Percentiles rank a stretch among this genome's conserved stretches.
phyloP scores from a whole-genome alignment of 1,140 invertebrate species.

The Ceratina japonica region DNA sequence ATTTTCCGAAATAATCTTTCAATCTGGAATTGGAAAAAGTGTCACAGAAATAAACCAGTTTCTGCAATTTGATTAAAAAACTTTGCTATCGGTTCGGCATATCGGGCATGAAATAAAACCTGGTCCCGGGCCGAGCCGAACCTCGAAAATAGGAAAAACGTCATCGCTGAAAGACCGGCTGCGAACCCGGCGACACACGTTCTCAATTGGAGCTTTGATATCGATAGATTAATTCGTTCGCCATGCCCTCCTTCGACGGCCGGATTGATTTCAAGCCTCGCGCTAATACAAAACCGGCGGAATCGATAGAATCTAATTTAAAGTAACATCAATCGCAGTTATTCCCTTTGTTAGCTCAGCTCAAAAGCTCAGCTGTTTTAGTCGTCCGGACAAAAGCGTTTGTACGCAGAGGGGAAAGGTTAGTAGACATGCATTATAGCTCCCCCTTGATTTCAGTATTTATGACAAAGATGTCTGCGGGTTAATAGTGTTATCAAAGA shows the following conservation, averaged over 20 bases:
- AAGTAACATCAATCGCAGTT: slow-evolving; percentile 25
- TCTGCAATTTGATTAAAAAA: slow-evolving; percentile 28
- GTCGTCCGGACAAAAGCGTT: too few species aligned
- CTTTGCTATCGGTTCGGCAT: neutral
- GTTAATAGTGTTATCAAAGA: too few species aligned
- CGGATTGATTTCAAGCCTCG: slow-evolving; percentile 23
- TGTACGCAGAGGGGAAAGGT: too few species aligned
- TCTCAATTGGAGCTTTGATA: slow-evolving; percentile 1
- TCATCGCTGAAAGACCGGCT: neutral
- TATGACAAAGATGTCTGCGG: too few species aligned
- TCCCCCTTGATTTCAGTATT: too few species aligned
- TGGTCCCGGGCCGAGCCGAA: neutral
- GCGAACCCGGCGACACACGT: neutral
- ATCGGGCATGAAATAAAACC: slow-evolving; percentile 16
- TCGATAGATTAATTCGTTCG: slow-evolving; percentile 29
- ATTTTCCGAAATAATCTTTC: slow-evolving; percentile 12
- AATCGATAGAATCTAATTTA: slow-evolving; percentile 41
- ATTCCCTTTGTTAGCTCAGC: neutral
- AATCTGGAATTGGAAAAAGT: slow-evolving; percentile 8
- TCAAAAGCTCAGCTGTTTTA: neutral
- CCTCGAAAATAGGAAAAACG: neutral
- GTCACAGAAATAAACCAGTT: neutral
- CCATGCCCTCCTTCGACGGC: neutral
- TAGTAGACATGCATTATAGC: too few species aligned
- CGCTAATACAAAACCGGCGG: neutral